phyloP scores from a whole-genome alignment of 2,797 vertebrate species.

The Craterocephalus amniculus region DNA sequence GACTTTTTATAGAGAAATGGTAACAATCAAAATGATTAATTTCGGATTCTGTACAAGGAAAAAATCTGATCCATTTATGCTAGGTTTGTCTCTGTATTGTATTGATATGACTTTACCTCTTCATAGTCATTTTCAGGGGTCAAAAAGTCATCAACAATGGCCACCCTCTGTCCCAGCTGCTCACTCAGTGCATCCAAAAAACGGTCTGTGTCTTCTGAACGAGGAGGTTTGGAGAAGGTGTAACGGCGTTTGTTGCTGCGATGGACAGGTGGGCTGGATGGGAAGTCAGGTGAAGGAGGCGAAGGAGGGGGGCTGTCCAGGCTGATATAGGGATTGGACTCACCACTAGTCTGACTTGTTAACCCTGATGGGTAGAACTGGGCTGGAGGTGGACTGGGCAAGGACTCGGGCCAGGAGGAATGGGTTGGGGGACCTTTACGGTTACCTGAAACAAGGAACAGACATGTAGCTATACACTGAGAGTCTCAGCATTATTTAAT shows the following conservation, averaged over 20 bases:
- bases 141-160: constrained; percentile 93
- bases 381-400: constrained; percentile 77
- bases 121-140: constrained; percentile 97
- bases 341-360: constrained; percentile 90
- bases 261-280: constrained; percentile 82
- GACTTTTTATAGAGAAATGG: neutral
- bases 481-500: neutral
- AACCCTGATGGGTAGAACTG: constrained; percentile 86
- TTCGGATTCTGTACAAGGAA: neutral
- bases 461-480: neutral
- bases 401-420: constrained; percentile 85
- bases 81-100: neutral
- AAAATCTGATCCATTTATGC: neutral
- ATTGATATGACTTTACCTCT: constrained; percentile 83
- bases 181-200: constrained; percentile 94
- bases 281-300: constrained; percentile 83
- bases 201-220: constrained; percentile 92
- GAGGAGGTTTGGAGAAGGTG: constrained; percentile 90
- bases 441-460: constrained; percentile 63
- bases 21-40: neutral
- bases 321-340: constrained; percentile 97
- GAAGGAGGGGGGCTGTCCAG: constrained; percentile 92
- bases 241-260: constrained; percentile 87
- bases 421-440: constrained; percentile 73
- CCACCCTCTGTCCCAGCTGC: constrained; percentile 91